Conservation (phyloP, 1,140 invertebrate genomes). For the Parapsyche elsis region DNA sequence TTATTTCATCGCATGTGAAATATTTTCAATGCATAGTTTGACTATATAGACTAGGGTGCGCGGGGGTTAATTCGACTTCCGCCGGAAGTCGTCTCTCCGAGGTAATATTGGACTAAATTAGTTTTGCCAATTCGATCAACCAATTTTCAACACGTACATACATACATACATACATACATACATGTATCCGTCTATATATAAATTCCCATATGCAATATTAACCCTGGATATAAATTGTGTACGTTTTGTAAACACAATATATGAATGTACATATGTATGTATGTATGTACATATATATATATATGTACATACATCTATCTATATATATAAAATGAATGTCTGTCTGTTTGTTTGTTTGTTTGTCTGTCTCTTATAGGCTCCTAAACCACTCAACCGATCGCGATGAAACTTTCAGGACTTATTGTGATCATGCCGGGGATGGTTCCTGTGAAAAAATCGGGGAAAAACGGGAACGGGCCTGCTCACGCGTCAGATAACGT, state of each 20-base stretch:
- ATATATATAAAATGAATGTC: no score
- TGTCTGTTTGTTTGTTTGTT: no score
- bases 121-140: neutral
- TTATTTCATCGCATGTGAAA: neutral
- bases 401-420: no score
- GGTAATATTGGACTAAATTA: slow-evolving; percentile 8
- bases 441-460: no score
- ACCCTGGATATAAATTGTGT: no score
- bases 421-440: no score
- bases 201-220: no score
- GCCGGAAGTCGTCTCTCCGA: slow-evolving; percentile 8
- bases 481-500: no score
- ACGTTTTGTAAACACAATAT: neutral
- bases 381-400: no score
- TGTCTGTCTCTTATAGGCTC: no score
- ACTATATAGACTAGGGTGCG: neutral
- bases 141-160: neutral
- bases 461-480: no score
- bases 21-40: neutral
- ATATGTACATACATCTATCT: neutral
- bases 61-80: slow-evolving; percentile 9
- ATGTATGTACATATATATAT: neutral
- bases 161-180: neutral
- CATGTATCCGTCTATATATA: neutral
- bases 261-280: neutral